phyloP scores from a whole-genome alignment of 64 coral and sea anemone genomes.

The Acropora tenuis region DNA sequence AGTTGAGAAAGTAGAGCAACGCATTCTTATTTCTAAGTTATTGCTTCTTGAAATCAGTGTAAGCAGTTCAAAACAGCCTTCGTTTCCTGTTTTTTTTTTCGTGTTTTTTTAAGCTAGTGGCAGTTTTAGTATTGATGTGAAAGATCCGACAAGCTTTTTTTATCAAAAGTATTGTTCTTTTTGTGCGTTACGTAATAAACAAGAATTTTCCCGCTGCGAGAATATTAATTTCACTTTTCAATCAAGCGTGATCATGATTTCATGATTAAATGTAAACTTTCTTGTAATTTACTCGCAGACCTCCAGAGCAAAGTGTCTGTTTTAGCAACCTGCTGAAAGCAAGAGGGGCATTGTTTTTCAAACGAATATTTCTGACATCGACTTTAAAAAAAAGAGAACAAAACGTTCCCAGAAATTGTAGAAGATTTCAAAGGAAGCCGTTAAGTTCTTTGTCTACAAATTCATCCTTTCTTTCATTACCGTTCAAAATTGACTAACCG shows the following conservation, averaged over 20 bases:
- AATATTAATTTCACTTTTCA: not conserved
- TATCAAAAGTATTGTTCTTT: not conserved
- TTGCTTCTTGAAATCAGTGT: too few relatives aligned
- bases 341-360: not conserved
- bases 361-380: not conserved
- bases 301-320: not conserved
- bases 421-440: not conserved
- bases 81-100: not conserved
- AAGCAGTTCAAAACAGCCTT: too few relatives aligned
- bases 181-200: not conserved
- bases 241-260: too few relatives aligned
- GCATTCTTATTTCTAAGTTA: too few relatives aligned
- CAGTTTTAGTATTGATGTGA: not conserved
- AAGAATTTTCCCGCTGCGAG: slow-evolving; percentile 1
- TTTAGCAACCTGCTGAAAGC: not conserved
- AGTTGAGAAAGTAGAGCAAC: too few relatives aligned
- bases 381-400: not conserved
- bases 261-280: not conserved
- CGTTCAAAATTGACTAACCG: not conserved
- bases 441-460: not conserved
- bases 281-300: not conserved
- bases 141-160: not conserved
- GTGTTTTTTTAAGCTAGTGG: not conserved
- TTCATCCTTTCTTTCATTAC: not conserved
- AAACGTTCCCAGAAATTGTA: not conserved